phyloP scores from a whole-genome alignment of 2,113 vertebrate species.

The Melanocharis versteri region DNA sequence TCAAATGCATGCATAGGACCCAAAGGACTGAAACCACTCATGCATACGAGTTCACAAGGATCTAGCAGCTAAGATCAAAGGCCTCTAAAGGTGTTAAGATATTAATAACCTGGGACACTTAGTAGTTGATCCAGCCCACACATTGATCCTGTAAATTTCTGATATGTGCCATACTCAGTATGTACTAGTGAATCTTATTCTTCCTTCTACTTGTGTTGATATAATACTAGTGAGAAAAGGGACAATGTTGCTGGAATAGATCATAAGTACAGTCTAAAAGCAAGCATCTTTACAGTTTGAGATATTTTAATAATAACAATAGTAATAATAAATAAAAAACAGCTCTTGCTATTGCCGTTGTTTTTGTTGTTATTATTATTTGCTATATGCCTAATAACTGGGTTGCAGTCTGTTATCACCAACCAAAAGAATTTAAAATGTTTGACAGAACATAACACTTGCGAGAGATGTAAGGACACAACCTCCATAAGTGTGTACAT shows the following conservation, averaged over 20 bases:
- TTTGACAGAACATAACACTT: not conserved
- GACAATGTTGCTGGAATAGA: not conserved
- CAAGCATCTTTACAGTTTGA: not conserved
- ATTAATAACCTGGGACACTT: not conserved
- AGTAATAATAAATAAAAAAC: not conserved
- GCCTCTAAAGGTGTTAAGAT: not conserved
- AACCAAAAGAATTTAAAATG: not conserved
- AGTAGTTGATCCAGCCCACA: not conserved
- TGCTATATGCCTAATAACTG: not conserved
- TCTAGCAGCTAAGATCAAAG: not conserved
- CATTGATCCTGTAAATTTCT: not conserved
- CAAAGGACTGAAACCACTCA: not conserved
- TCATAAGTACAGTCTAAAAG: not conserved
- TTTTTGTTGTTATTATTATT: not conserved
- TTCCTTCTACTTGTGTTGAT: not conserved
- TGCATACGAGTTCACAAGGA: not conserved
- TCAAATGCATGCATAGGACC: not conserved
- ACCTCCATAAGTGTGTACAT: fast-evolving
- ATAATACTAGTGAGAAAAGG: not conserved
- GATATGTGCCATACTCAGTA: not conserved
- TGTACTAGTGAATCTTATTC: not conserved
- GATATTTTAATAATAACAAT: not conserved
- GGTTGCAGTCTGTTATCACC: not conserved
- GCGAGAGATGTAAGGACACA: not conserved
- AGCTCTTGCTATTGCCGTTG: not conserved